Percentiles rank a stretch among this genome's conserved stretches.
Conservation (phyloP, 2,797 vertebrate genomes). For the Caiman crocodilus region DNA sequence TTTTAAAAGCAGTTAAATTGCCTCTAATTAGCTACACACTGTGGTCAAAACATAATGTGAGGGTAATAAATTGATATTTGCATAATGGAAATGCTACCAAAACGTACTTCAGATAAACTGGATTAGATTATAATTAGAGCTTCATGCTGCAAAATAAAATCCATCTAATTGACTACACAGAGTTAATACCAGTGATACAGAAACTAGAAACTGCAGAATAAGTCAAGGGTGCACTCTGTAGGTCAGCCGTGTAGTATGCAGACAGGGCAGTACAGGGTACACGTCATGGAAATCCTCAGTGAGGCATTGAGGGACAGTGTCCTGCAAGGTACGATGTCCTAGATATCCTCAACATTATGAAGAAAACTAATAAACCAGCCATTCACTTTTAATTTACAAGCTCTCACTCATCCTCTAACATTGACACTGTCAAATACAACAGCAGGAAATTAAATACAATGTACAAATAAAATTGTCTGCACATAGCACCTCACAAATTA, state of each 20-base stretch:
- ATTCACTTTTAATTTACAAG: background rate
- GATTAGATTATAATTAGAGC: conserved; percentile 72
- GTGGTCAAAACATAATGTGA: conserved; percentile 71
- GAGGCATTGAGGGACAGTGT: background rate
- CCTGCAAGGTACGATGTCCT: too few species aligned
- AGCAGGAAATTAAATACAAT: background rate
- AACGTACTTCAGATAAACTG: conserved; percentile 67
- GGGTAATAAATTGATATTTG: conserved; percentile 77
- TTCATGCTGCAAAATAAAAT: conserved; percentile 66
- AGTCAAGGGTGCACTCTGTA: too few species aligned
- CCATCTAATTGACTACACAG: conserved; percentile 42
- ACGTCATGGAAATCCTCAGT: background rate
- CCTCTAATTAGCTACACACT: conserved; percentile 74
- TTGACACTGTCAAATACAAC: background rate
- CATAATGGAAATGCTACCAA: conserved; percentile 70
- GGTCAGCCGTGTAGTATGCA: background rate
- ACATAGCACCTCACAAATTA: background rate
- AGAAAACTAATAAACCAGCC: background rate
- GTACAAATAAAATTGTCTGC: background rate
- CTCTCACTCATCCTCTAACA: too few species aligned
- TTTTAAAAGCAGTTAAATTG: conserved; percentile 68
- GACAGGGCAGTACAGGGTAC: background rate
- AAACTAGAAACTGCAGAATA: background rate
- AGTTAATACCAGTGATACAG: conserved; percentile 29
- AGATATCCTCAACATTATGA: background rate